phyloP scores from a whole-genome alignment of 2,888 invertebrate genomes.

The Pristionchus mayeri region DNA sequence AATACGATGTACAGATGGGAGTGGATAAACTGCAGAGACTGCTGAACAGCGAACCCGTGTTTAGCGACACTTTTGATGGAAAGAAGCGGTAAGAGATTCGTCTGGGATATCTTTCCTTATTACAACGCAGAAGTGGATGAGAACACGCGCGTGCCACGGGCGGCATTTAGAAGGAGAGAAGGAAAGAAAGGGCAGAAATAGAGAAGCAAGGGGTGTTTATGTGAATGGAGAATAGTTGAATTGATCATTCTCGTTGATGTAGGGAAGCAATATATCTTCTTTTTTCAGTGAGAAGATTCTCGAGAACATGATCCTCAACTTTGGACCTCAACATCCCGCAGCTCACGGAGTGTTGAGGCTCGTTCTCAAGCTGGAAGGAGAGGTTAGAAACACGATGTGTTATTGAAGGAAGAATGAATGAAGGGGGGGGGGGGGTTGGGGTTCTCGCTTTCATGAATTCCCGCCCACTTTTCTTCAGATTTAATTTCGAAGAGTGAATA shows the following conservation, averaged over 20 bases:
- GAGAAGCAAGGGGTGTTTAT: not conserved
- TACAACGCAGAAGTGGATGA: constrained; percentile 27
- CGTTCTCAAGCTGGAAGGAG: constrained; percentile 89
- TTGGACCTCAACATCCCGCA: constrained; percentile 94
- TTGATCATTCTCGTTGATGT: not conserved
- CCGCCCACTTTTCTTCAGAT: not conserved
- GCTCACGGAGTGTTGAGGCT: constrained; percentile 92
- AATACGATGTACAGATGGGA: constrained; percentile 65
- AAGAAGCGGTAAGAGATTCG: constrained; percentile 63
- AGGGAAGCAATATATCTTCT: not conserved
- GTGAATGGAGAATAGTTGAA: not conserved
- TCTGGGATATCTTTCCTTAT: constrained; percentile 21
- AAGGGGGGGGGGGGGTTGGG: not conserved
- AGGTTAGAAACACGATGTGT: constrained; percentile 78
- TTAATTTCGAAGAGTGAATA: not conserved
- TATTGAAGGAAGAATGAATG: not conserved
- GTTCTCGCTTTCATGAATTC: not conserved
- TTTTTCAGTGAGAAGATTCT: constrained; percentile 84
- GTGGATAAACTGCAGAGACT: constrained; percentile 68
- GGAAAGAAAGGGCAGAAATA: not conserved
- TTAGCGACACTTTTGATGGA: constrained; percentile 64
- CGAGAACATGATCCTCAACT: constrained; percentile 89
- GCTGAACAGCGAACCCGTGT: constrained; percentile 62
- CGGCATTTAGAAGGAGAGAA: not conserved
- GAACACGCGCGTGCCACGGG: constrained; percentile 11